Conservation (phyloP, 2,797 vertebrate genomes). For the Ispidina lecontei region DNA sequence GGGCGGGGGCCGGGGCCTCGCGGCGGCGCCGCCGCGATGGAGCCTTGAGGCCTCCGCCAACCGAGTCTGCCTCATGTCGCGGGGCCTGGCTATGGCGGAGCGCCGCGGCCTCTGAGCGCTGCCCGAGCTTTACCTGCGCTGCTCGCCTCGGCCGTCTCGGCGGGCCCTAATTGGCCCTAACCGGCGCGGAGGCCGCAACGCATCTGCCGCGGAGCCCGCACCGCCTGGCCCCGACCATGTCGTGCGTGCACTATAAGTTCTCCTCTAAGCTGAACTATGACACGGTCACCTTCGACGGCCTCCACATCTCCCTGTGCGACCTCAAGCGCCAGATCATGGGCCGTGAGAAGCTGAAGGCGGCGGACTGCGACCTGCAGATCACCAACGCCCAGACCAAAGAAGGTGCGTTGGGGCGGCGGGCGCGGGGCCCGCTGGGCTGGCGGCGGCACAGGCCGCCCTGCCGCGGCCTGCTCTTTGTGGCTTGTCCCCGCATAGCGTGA, state of each 20-base stretch:
- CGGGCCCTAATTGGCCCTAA: background rate
- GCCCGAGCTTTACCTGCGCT: background rate
- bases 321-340: conserved; percentile 97
- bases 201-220: background rate
- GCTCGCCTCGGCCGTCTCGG: background rate
- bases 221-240: conserved; percentile 79
- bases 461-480: background rate
- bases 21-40: background rate
- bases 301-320: conserved; percentile 91
- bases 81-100: conserved; percentile 41
- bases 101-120: background rate
- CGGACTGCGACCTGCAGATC: conserved; percentile 95
- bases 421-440: background rate
- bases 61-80: background rate
- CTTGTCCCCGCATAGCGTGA: background rate
- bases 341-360: conserved; percentile 92
- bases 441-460: background rate
- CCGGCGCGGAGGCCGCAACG: background rate
- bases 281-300: conserved; percentile 94
- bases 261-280: conserved; percentile 96
- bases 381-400: conserved; percentile 96
- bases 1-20: background rate
- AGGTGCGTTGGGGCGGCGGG: conserved; percentile 77
- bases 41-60: conserved; percentile 24
- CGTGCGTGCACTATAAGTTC: conserved; percentile 97